Conservation (phyloP, 1,140 invertebrate genomes). For the Drosophila sp. region DNA sequence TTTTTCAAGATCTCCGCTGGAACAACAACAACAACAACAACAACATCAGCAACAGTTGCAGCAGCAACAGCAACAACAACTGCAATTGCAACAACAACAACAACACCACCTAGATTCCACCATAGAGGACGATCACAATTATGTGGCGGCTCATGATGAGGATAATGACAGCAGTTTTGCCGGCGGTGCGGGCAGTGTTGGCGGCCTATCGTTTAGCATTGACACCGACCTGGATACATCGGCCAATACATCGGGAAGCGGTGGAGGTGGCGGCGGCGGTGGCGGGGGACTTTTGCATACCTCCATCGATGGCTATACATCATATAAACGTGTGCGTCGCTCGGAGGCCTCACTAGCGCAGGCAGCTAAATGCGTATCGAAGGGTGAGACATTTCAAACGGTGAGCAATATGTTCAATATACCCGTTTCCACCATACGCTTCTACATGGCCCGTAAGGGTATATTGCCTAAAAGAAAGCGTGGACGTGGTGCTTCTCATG, state of each 20-base stretch:
- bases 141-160: conserved; percentile 75
- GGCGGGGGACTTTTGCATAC: conserved; percentile 49
- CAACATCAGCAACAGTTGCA: conserved; percentile 44
- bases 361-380: conserved; percentile 90
- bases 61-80: conserved; percentile 31
- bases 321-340: conserved; percentile 84
- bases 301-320: conserved; percentile 62
- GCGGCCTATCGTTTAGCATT: conserved; percentile 49
- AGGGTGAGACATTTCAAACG: conserved; percentile 91
- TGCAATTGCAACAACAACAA: conserved; percentile 42
- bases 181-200: conserved; percentile 16
- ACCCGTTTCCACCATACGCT: conserved; percentile 92
- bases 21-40: conserved; percentile 28
- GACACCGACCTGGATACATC: conserved; percentile 64
- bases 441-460: conserved; percentile 92
- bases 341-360: conserved; percentile 90
- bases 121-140: conserved; percentile 77
- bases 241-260: conserved; percentile 48
- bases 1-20: conserved; percentile 10
- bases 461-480: conserved; percentile 90
- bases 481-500: conserved; percentile 84
- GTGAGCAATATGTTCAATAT: conserved; percentile 93
- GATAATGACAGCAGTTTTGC: conserved; percentile 68
- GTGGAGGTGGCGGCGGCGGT: background rate
- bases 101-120: conserved; percentile 70